Evolutionary conservation across 2,888 invertebrate genomes (phyloP), one percentile per base, ranked within the genome.

Genomic region (Agonopterix heracliana): DNA sequence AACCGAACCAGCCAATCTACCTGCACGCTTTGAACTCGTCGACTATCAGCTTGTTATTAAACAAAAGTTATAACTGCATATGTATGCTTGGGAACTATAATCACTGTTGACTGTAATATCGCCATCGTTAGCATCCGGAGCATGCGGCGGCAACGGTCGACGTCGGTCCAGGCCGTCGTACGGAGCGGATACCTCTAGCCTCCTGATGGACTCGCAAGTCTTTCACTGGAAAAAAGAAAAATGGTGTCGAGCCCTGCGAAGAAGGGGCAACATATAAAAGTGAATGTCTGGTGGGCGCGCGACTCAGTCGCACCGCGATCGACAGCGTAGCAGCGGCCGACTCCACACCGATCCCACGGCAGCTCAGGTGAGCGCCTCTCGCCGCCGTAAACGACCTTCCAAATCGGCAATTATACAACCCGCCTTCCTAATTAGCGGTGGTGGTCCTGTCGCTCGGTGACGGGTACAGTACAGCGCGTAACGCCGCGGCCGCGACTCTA

Each of bases 231-330:
- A 71, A 71, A 71, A 67, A 66, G 63, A 71, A 74, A 71, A 72
- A 65, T 60, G 56, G 56, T 60, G 61, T 57, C 53, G 54, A 58
- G 63, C 65, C 73, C 66, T 64, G 57, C 60, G 66, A 78, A 26
- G 81, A 61, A 78, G 80, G 82, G 81, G 81, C 66, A 78, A 59
- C 64, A 66, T 85, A 86, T 86, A 86, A 78, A 83, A 83, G 83
- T 68, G 81, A 70, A 68, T 56, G 84, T 61, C 56, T 54, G 60
- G 64, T 64, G 60, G 60, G 68, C 74, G 80, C 74, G 77, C 77
- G 81, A 72, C 64, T 81, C 86, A 86, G 84, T 86, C 74, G 76
- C 65, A 68, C 65, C 71, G 74, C 74, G 70, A 56, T 70, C 71
- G 63, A 71, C 67, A 60, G 57, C 60, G 66, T 53, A 68, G 65